Evolutionary conservation across 2,113 vertebrate species (phyloP).

Genomic region (Xenotilapia leptura): DNA sequence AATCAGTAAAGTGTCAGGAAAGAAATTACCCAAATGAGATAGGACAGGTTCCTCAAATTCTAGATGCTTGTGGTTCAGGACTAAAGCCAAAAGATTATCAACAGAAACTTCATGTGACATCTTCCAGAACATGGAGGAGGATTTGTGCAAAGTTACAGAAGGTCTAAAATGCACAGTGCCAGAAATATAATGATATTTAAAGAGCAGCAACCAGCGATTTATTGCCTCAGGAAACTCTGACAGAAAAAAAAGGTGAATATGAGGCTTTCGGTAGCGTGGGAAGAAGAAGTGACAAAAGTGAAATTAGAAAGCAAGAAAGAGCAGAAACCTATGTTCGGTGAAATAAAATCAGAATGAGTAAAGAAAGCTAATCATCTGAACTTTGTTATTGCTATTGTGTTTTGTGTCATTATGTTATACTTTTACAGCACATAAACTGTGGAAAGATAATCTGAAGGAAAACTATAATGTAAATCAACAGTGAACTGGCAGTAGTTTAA

Average conservation of each 20-base stretch:
- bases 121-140: neutral
- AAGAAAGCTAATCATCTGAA: neutral
- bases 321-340: neutral
- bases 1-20: neutral
- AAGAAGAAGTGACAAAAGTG: neutral
- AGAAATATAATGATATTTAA: neutral
- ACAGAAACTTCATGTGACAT: neutral
- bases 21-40: neutral
- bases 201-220: neutral
- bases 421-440: neutral
- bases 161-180: neutral
- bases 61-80: neutral
- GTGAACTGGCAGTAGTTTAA: neutral
- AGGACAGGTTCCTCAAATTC: neutral
- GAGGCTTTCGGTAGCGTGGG: neutral
- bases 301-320: neutral
- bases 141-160: neutral
- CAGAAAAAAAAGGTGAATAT: neutral
- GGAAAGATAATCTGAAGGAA: neutral
- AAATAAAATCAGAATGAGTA: neutral
- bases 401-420: neutral
- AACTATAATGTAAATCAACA: neutral
- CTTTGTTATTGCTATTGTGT: neutral
- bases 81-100: neutral
- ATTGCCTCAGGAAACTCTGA: neutral